Evolutionary conservation across 2,888 invertebrate genomes (phyloP).

Genomic region (Rhingia campestris): DNA sequence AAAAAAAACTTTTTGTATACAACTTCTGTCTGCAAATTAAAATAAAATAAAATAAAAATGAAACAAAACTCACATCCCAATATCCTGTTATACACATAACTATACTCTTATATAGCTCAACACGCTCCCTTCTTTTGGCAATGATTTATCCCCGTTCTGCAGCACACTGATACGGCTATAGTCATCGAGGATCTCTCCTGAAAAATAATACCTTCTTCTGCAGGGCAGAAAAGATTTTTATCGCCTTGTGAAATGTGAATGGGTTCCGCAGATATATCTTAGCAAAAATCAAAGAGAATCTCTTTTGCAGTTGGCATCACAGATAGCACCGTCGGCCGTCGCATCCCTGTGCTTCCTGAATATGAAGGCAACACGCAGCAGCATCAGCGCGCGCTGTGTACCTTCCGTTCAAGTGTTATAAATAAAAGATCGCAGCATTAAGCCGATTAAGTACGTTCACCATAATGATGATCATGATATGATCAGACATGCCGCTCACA

Average conservation of each 20-base stretch:
- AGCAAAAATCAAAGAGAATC: slow-evolving; percentile 48
- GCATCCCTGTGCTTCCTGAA: not conserved
- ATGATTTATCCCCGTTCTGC: slow-evolving; percentile 60
- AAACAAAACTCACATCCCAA: not conserved
- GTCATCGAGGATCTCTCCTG: slow-evolving; percentile 39
- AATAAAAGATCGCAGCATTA: slow-evolving; percentile 72
- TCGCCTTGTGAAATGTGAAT: slow-evolving; percentile 71
- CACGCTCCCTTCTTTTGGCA: slow-evolving; percentile 59
- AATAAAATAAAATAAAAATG: no score
- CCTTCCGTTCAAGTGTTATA: slow-evolving; percentile 69
- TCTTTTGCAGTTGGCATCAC: slow-evolving; percentile 25
- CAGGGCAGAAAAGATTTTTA: slow-evolving; percentile 60
- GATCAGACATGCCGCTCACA: slow-evolving; percentile 73
- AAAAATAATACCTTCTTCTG: slow-evolving; percentile 68
- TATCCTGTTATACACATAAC: not conserved
- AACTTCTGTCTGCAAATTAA: not conserved
- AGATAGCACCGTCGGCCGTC: slow-evolving; percentile 13
- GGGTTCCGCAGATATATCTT: slow-evolving; percentile 65
- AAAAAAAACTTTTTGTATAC: not conserved
- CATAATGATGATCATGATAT: slow-evolving; percentile 71
- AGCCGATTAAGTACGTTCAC: slow-evolving; percentile 71
- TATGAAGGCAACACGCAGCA: slow-evolving; percentile 3
- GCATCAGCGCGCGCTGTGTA: not conserved
- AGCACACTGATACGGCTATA: slow-evolving; percentile 26
- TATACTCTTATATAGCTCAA: slow-evolving; percentile 1